Evolutionary conservation across 2,888 invertebrate genomes (phyloP), one percentile per base, ranked within the genome.

Genomic region (Tyria jacobaeae): DNA sequence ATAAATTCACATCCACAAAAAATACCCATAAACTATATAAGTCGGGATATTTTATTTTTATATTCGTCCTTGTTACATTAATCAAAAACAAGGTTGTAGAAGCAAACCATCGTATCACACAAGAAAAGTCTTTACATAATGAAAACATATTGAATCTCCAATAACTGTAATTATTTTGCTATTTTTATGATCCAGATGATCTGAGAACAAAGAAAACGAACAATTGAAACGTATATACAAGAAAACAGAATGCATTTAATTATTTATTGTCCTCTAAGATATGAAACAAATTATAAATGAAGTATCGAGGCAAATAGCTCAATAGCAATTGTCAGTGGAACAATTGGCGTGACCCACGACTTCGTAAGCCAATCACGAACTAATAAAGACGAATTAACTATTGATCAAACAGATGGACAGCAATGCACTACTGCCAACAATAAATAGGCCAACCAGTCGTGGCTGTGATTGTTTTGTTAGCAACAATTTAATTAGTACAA

Each of bases 351-450:
- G 91, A 91, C 92, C 90, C 86, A 85, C 80, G 79, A 80, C 79
- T 86, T 91, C 84, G 85, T 79, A 77, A 80, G 79, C 86, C 92
- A 92, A 93, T 92, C 92, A 89, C 89, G 70, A n/a, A 86, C 83
- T 89, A 89, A 92, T 91, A 87, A 90, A 90, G 78, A 83, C 87
- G 89, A 89, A 92, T 91, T 89, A 91, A 82, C 84, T 76, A 77
- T 81, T 87, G 86, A 89, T 84, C 77, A 73, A 74, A 72, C 71
- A 71, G 72, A 77, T 79, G 81, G 80, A 81, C 88, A 85, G 79
- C 81, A 81, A 84, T 76, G 44, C 44, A 78, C 82, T 75, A 59
- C 60, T 41, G 53, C 39, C 54, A 66, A 62, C 54, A 61, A 69
- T 69, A 75, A 66, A 75, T 72, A 66, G 77, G 75, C 65, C 76